Base-by-base conservation (phyloP, 1,140 invertebrate genomes). In the Musca vetustissima region DNA sequence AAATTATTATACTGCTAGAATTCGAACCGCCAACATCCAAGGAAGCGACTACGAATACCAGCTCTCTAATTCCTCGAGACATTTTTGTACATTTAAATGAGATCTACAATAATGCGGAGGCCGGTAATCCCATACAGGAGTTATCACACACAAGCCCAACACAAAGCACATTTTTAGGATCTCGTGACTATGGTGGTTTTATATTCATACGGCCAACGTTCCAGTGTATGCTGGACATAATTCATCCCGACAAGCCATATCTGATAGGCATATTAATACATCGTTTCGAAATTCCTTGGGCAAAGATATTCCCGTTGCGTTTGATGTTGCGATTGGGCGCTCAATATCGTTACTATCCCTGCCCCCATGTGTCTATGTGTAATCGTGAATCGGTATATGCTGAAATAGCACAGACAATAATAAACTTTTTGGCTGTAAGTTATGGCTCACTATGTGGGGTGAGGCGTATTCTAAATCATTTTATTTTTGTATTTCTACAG, bases 391-490 rank as follows among this genome's bases (percentile, higher is more conserved):
- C 93, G 0, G 91, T 95, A 2, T 96, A 92, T 80, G 92, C 88
- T 55, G 93, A 96, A 85, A 93, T 96, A 67, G 93, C 93, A 13
- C 93, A 95, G 74, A 96, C 94, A 9, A 94, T 96, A 57, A 94
- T 96, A 84, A 95, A 94, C 84, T 86, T 96, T 47, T 82, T 96
- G 66, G 93, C 93, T 6, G 87, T 88, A 77, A 84, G 85, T 84
- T 32, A 43, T 28, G 28, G 28, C 3, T 3, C 3, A 11, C 36
- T 43, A 9, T 59, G 21, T 66, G 52, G 3, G 28, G 28, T 28
- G 28, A n/a, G 28, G 8, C 28, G 8, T 4, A 28, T n/a, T n/a
- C 28, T 28, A 4, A 28, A 28, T 28, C 53, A 50, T 32, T 47
- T 3, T 24, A 22, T 53, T 21, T 53, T 52, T 32, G 19, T 32